These are phyloP conservation scores for Colius striatus DNA, from an alignment of 2,113 vertebrate species.

Conservation along the genomic window DNA sequence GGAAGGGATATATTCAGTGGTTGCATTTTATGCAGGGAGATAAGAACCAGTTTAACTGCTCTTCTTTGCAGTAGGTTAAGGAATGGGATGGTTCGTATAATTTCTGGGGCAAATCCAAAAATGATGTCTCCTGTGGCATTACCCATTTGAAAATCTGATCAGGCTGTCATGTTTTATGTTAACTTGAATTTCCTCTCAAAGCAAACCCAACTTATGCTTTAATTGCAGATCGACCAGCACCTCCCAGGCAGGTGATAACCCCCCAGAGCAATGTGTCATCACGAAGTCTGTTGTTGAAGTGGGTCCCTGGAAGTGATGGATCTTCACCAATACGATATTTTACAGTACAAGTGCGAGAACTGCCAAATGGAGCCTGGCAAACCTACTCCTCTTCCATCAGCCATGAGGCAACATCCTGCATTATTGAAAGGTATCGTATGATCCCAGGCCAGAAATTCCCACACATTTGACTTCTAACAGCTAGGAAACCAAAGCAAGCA, in stretches of 20 bases:
- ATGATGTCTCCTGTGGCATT: neutral
- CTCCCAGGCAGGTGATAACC: slow-evolving; percentile 83
- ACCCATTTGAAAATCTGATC: neutral
- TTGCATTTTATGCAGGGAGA: neutral
- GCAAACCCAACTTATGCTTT: neutral
- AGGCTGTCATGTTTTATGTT: neutral
- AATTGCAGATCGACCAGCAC: slow-evolving; percentile 88
- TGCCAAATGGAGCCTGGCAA: slow-evolving; percentile 84
- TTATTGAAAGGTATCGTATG: slow-evolving; percentile 80
- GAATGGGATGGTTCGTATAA: neutral
- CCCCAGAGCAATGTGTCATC: slow-evolving; percentile 88
- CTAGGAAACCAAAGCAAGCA: neutral
- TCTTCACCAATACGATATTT: slow-evolving; percentile 92
- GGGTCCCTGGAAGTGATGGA: slow-evolving; percentile 87
- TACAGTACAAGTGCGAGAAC: slow-evolving; percentile 87
- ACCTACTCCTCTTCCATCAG: slow-evolving; percentile 87
- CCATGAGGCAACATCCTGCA: slow-evolving; percentile 84
- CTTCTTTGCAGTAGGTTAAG: neutral
- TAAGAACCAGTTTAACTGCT: neutral
- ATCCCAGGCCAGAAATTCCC: neutral
- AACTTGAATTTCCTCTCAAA: neutral
- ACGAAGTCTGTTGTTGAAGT: slow-evolving; percentile 82
- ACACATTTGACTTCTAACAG: neutral
- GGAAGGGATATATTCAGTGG: neutral
- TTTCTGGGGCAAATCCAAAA: neutral